Base-by-base conservation (phyloP, 1,140 invertebrate species). In the Drosophila baimaii region DNA sequence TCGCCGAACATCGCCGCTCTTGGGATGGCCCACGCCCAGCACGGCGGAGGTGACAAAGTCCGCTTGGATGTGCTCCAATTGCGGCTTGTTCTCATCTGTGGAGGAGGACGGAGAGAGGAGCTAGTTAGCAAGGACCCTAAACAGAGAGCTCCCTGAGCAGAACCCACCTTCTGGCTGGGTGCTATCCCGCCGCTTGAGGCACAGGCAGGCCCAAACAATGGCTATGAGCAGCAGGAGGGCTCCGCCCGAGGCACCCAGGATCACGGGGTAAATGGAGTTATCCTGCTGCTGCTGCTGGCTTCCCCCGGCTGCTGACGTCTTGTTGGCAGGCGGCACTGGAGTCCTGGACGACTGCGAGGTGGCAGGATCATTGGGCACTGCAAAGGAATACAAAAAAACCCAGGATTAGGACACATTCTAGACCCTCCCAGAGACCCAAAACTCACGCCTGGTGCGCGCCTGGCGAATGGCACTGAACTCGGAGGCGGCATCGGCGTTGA, bases 381-480 rank as follows among this genome's bases (percentile, higher is more conserved):
- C 65, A 58, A 21, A 49, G 68, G 7, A 23, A n/a, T n/a, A n/a
- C n/a, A n/a, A 52, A n/a, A 44, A 2, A 51, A 2, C 12, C 31
- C 15, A n/a, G 29, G 12, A 61, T 27, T 17, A 49, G 12, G 12
- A 23, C 7, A 13, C 1, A 10, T 5, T 35, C 5, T 9, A 4
- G 0, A 1, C 12, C 7, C 2, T 4, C 0, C 1, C 1, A 6
- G 5, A 6, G 29, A 1, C 0, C 13, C n/a, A n/a, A 58, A 35
- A 92, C 93, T 93, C 92, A 95, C 94, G 93, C 58, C 93, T 81
- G 15, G 97, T 97, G 90, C 94, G 95, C 49, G 94, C 93, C 15
- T 96, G 95, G 61, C 96, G 93, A 57, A 97, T 96, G 19, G 94
- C 93, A 61, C 97, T 98, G 85, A 97, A 98, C 51, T 97, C 95